Evolutionary conservation across 2,888 invertebrate species (phyloP).

Genomic region (Xestobium rufovillosum): DNA sequence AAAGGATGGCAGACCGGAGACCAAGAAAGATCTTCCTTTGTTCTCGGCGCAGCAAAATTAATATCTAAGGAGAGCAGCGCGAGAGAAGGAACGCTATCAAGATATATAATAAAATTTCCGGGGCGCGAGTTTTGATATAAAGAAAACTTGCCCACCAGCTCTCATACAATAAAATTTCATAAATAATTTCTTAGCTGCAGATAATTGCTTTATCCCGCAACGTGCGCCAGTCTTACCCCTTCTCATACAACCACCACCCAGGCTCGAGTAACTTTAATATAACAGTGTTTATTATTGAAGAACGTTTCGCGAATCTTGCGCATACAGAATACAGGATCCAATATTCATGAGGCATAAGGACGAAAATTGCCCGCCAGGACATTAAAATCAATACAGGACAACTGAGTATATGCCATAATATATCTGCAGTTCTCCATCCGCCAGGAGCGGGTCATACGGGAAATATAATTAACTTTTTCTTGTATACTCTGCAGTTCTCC

Average conservation of each 20-base stretch:
- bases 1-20: too few species aligned
- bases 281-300: constrained; percentile 41
- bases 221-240: not conserved
- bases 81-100: constrained; percentile 54
- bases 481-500: too few species aligned
- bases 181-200: constrained; percentile 33
- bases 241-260: too few species aligned
- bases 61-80: too few species aligned
- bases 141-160: constrained; percentile 28
- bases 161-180: constrained; percentile 37
- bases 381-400: constrained; percentile 45
- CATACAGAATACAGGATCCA: constrained; percentile 35
- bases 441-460: constrained; percentile 37
- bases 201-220: constrained; percentile 29
- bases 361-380: constrained; percentile 36
- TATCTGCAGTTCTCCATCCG: constrained; percentile 43
- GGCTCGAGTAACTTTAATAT: constrained; percentile 32
- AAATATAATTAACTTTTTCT: too few species aligned
- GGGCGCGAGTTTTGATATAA: constrained; percentile 35
- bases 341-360: constrained; percentile 36
- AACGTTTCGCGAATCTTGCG: constrained; percentile 36
- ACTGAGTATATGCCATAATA: constrained; percentile 43
- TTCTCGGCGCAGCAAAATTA: too few species aligned
- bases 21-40: too few species aligned
- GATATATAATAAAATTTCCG: constrained; percentile 51